Base-by-base conservation (phyloP, 2,797 vertebrate genomes). In the Chaunax sp. region DNA sequence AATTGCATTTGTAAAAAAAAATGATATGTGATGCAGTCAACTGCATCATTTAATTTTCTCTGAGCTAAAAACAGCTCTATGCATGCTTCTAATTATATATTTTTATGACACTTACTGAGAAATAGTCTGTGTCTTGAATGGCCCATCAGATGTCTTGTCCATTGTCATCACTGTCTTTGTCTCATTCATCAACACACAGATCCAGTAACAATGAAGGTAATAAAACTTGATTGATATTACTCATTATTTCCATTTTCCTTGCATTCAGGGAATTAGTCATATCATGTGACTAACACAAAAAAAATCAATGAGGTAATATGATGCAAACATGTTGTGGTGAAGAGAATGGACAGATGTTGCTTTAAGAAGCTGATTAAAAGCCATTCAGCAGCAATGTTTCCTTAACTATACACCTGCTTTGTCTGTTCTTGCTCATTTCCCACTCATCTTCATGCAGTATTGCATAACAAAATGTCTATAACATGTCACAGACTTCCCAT, bases 151-250 rank as follows among this genome's bases (percentile, higher is more conserved):
- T 30, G 4, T 30, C 4, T 30, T 30, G 49, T 50, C 56, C 15
- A 40, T 35, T 6, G n/a, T 41, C 13, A 23, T 58, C 10, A 38
- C 13, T 51, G 22, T 49, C 44, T 30, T 49, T 38, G 51, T 58
- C 43, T 58, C 19, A 49, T 35, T 52, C 23, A 26, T 5, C 25
- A 18, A n/a, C n/a, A n/a, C n/a, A 59, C 26, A 56, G 22, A 57
- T 19, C 23, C 3, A 43, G 30, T 5, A 47, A 26, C 26, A 59
- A 19, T 40, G 30, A 41, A 10, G 23, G 13, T 44, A 45, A 45
- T 52, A 33, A 33, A 63, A 51, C 19, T 53, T 30, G 45, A 54
- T 18, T 54, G 26, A 51, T 52, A 23, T 47, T 56, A 28, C 14
- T 15, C 46, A 22, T 28, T 16, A 26, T n/a, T 37, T 49, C 11